These are phyloP conservation scores for Brachionus angularis DNA, from an alignment of 1,140 invertebrate species.

Conservation along the genomic window DNA sequence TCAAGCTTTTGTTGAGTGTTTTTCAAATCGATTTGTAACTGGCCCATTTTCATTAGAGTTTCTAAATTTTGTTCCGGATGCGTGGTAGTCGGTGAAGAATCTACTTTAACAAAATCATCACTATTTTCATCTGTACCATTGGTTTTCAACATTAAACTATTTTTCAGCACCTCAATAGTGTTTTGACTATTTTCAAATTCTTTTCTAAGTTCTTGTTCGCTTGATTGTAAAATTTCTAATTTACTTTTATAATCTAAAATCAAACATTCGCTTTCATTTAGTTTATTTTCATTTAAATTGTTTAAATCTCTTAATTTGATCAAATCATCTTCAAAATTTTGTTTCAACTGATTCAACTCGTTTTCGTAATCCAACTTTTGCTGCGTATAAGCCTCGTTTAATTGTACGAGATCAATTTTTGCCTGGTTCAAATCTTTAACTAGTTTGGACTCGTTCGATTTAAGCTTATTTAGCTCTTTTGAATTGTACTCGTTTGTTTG, in stretches of 20 bases:
- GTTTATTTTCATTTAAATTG: too few relatives aligned
- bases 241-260: too few relatives aligned
- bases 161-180: not conserved
- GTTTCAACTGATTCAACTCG: not conserved
- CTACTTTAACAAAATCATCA: constrained; percentile 20
- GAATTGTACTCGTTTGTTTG: too few relatives aligned
- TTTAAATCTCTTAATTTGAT: too few relatives aligned
- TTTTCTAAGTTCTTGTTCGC: not conserved
- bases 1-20: not conserved
- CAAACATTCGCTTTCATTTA: too few relatives aligned
- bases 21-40: constrained; percentile 18
- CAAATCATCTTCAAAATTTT: too few relatives aligned
- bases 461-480: constrained; percentile 15
- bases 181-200: not conserved
- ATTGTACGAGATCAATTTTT: not conserved
- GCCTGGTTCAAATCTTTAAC: not conserved
- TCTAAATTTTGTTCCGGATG: not conserved
- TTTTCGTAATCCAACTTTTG: not conserved
- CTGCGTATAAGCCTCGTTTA: constrained; percentile 23
- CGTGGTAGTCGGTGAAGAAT: too few relatives aligned
- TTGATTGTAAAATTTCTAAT: too few relatives aligned
- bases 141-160: constrained; percentile 7
- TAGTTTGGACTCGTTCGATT: constrained; percentile 21
- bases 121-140: not conserved
- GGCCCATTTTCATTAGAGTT: not conserved